Conservation (phyloP, 2,797 vertebrate species). For the Yasuhikotakia modesta region DNA sequence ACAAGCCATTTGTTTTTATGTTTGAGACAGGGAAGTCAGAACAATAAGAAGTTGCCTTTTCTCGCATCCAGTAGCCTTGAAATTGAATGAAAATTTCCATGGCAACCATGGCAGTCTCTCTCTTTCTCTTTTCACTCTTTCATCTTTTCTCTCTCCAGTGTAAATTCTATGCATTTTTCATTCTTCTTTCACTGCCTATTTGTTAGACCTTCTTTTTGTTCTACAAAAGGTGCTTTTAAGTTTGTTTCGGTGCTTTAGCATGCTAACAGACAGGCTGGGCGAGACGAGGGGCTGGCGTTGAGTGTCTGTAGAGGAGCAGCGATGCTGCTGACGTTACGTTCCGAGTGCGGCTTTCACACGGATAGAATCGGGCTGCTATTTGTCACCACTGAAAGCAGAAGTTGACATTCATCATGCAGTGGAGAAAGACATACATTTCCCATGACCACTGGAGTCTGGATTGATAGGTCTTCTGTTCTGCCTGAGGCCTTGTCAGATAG, state of each 20-base stretch:
- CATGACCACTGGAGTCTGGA: slow-evolving; percentile 14
- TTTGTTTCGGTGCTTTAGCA: slow-evolving; percentile 10
- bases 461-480: neutral
- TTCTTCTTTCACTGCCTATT: neutral
- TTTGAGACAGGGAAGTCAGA: slow-evolving; percentile 49
- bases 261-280: slow-evolving; percentile 14
- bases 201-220: slow-evolving; percentile 29
- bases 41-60: slow-evolving; percentile 47
- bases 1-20: slow-evolving; percentile 50
- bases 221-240: slow-evolving; percentile 22
- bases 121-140: neutral
- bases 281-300: neutral
- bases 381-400: slow-evolving; percentile 28
- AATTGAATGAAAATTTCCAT: slow-evolving; percentile 64
- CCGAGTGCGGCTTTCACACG: neutral
- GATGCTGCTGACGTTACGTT: neutral
- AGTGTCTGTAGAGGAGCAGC: neutral
- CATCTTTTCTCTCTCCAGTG: slow-evolving; percentile 27
- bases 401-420: slow-evolving; percentile 41
- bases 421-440: slow-evolving; percentile 35
- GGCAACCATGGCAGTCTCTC: slow-evolving; percentile 50
- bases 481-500: slow-evolving; percentile 27
- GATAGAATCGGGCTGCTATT: slow-evolving; percentile 26
- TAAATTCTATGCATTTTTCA: slow-evolving; percentile 24
- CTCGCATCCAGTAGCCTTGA: slow-evolving; percentile 48